Evolutionary conservation across 2,797 vertebrate species (phyloP), one percentile per base, ranked within the genome.

Genomic region (Tangara arthus): DNA sequence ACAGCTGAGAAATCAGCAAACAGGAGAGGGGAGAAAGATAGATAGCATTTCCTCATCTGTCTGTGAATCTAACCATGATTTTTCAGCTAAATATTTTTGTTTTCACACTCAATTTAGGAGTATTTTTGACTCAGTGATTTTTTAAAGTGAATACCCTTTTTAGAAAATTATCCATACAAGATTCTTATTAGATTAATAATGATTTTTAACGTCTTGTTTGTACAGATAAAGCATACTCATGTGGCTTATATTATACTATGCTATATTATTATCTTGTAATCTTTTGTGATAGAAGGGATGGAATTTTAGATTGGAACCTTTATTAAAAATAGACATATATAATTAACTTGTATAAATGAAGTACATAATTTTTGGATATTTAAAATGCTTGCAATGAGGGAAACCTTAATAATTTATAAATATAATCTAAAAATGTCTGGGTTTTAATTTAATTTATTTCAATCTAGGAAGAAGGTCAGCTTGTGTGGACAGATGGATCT

Each of bases 401-500:
- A 69, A 90, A 12, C 11, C 8, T 63, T 42, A 64, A 35, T 65
- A 47, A 66, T 66, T 72, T 23, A 11, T 82, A 21, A 47, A 24
- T 22, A 17, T 32, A 34, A 57, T 50, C 18, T 50, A 47, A 94
- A 95, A 85, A 53, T 53, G 17, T 10, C 15, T 34, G 6, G 8
- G 6, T 2, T 87, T 60, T 63, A 55, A 20, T 77, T 69, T 9
- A 1, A 26, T n/a, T 87, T 86, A 57, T 65, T 89, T 93, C 61
- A 81, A 94, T 87, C 42, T 96, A 99, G 98, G 97, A 97, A 41
- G 98, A 99, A 97, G 98, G 98, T 75, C 97, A 83, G 41, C 96
- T 98, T 66, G 80, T 94, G 28, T 99, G 98, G 98, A 98, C 98
- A 60, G 98, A 99, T 96, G 98, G 97, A 85, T 98, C 98, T 52